Evolutionary conservation across 2,888 invertebrate species (phyloP).

Genomic region (Salpingus planirostris): DNA sequence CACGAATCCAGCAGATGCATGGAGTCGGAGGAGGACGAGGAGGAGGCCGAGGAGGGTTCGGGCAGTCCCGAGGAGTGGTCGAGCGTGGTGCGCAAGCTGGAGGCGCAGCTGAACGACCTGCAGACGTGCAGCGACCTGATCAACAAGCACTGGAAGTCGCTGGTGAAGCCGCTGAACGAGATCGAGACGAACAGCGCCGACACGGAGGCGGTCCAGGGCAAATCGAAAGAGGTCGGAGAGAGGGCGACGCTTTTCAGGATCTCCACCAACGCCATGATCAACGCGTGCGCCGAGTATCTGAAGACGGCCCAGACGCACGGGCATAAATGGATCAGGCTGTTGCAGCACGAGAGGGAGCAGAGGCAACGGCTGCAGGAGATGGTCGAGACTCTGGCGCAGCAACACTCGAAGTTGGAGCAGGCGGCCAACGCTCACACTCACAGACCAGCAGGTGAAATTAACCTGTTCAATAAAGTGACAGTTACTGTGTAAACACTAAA

Average conservation of each 20-base stretch:
- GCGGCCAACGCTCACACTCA: conserved; percentile 63
- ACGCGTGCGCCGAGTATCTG: conserved; percentile 89
- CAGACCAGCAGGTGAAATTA: conserved; percentile 39
- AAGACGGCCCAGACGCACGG: conserved; percentile 84
- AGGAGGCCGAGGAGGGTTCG: conserved; percentile 47
- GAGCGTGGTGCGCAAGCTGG: conserved; percentile 61
- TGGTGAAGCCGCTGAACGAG: conserved; percentile 73
- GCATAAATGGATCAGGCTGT: conserved; percentile 82
- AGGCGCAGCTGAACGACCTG: conserved; percentile 77
- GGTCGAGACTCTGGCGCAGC: conserved; percentile 94
- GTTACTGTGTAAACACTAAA: no score
- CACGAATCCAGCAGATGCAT: conserved; percentile 59
- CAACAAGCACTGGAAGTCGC: conserved; percentile 74
- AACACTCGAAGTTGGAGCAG: conserved; percentile 92
- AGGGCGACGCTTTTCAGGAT: conserved; percentile 91
- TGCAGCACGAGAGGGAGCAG: conserved; percentile 93
- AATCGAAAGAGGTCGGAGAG: conserved; percentile 85
- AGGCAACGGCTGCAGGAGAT: conserved; percentile 87
- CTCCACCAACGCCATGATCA: conserved; percentile 94
- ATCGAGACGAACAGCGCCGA: conserved; percentile 52
- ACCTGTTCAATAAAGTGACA: no score
- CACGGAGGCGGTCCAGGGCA: conserved; percentile 49
- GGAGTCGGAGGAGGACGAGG: conserved; percentile 62
- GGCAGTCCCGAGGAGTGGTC: conserved; percentile 48
- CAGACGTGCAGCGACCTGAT: conserved; percentile 88